Percentiles rank a stretch among this genome's conserved stretches.
phyloP scores from a whole-genome alignment of 2,888 invertebrate species.

The Netelia melanura region DNA sequence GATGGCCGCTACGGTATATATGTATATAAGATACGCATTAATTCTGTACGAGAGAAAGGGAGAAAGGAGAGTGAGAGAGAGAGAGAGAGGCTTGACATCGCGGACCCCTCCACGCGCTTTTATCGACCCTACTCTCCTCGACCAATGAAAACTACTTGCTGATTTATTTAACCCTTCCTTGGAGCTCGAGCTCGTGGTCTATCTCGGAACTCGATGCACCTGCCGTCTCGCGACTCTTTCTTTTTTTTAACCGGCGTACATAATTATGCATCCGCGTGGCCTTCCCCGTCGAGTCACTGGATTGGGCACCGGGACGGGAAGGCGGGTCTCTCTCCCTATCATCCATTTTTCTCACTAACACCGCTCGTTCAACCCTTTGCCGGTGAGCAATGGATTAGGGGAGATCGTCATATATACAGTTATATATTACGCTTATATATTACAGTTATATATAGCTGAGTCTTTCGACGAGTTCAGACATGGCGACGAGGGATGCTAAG shows the following conservation, averaged over 20 bases:
- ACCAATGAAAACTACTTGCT: slow-evolving; percentile 77
- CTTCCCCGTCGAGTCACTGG: slow-evolving; percentile 72
- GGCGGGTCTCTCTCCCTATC: slow-evolving; percentile 74
- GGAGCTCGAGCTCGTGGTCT: slow-evolving; percentile 42
- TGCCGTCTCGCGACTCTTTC: slow-evolving; percentile 72
- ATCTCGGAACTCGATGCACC: slow-evolving; percentile 75
- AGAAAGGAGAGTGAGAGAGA: slow-evolving; percentile 4
- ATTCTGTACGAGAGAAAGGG: slow-evolving; percentile 31
- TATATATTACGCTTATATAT: background rate
- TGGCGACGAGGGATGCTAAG: slow-evolving; percentile 17
- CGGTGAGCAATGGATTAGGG: slow-evolving; percentile 24
- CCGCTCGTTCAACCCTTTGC: slow-evolving; percentile 75
- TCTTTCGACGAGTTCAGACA: slow-evolving; percentile 41
- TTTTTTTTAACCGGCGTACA: slow-evolving; percentile 56
- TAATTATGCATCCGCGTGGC: slow-evolving; percentile 78
- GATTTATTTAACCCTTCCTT: slow-evolving; percentile 81
- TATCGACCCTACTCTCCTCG: slow-evolving; percentile 72
- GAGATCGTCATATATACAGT: background rate
- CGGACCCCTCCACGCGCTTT: slow-evolving; percentile 60
- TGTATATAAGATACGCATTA: slow-evolving; percentile 48
- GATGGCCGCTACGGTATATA: slow-evolving; percentile 56
- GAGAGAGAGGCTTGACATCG: slow-evolving; percentile 47
- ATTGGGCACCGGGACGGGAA: slow-evolving; percentile 76
- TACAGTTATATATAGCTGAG: slow-evolving; percentile 12
- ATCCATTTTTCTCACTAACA: slow-evolving; percentile 53